Conservation (phyloP, 2,113 vertebrate species). For the Mustela lutreola region DNA sequence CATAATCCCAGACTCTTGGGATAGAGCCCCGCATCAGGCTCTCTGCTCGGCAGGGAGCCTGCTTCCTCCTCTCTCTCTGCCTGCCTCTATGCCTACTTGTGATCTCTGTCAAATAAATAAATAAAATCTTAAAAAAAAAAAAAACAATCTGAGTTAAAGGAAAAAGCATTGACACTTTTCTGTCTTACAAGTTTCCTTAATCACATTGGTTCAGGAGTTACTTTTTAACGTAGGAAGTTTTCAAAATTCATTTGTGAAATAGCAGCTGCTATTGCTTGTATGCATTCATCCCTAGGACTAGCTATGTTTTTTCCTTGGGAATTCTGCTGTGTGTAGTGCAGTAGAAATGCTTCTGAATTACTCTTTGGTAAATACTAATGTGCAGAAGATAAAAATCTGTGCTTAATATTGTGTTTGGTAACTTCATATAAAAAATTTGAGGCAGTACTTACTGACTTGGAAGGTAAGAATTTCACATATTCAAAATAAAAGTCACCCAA, state of each 20-base stretch:
- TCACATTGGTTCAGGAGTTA: background rate
- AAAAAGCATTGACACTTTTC: background rate
- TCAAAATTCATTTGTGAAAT: constrained; percentile 13
- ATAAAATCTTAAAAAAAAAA: no score
- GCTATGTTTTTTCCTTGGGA: constrained; percentile 6
- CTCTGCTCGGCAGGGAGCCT: no score
- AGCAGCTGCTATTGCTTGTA: background rate
- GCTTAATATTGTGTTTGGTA: background rate
- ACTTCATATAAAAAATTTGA: constrained; percentile 8
- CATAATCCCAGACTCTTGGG: no score
- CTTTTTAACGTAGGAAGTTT: background rate
- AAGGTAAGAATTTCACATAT: constrained; percentile 7
- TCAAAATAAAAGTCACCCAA: background rate
- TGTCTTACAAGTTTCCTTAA: background rate
- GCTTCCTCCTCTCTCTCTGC: no score
- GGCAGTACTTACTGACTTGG: background rate
- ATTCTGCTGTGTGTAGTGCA: background rate
- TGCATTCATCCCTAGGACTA: background rate
- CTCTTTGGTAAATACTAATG: constrained; percentile 44
- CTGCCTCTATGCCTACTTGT: no score
- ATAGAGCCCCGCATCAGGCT: no score
- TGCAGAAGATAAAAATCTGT: constrained; percentile 9
- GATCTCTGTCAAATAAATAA: no score
- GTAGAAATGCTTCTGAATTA: background rate
- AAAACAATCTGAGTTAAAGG: background rate